Evolutionary conservation across 30 jellyfish, hydroid and myxozoan species (phyloP).

Genomic region (Aurelia coerulea): DNA sequence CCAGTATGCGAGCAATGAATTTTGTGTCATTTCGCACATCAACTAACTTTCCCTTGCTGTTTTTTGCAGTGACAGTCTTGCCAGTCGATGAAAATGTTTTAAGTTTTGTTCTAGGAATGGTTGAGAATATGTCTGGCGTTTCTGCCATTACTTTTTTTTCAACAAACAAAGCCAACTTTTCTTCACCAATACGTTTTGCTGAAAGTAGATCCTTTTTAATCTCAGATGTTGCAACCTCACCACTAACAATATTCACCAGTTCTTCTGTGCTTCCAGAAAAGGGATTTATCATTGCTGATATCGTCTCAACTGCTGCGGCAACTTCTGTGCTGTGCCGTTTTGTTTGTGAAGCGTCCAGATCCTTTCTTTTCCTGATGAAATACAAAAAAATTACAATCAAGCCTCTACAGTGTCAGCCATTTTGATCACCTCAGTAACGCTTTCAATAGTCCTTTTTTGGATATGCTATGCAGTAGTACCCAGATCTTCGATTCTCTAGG

Average conservation of each 20-base stretch:
- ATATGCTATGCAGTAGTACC: not conserved
- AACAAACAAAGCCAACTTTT: slow-evolving; percentile 19
- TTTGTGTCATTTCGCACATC: not conserved
- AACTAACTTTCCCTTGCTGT: not conserved
- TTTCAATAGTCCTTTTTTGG: not conserved
- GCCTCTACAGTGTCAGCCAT: too few relatives aligned
- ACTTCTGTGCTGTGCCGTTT: slow-evolving; percentile 25
- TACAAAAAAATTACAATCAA: not conserved
- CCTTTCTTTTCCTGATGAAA: slow-evolving; percentile 25
- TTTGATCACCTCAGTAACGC: not conserved
- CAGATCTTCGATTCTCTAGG: too few relatives aligned
- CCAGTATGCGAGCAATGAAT: not conserved
- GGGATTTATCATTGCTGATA: slow-evolving; percentile 50
- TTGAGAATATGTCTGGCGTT: slow-evolving; percentile 51
- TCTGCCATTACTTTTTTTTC: slow-evolving; percentile 12
- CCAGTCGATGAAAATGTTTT: slow-evolving; percentile 19
- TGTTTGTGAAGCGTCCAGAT: slow-evolving; percentile 33
- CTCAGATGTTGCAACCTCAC: slow-evolving; percentile 53
- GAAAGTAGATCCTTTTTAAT: slow-evolving; percentile 20
- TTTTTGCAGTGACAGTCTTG: not conserved
- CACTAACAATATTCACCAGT: slow-evolving; percentile 37
- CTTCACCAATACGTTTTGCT: slow-evolving; percentile 37
- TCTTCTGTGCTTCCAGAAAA: not conserved
- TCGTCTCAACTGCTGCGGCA: slow-evolving; percentile 13
- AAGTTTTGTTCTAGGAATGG: slow-evolving; percentile 24